These are phyloP conservation scores for Equus quagga DNA, from an alignment of 2,113 vertebrate species.

Conservation along the genomic window DNA sequence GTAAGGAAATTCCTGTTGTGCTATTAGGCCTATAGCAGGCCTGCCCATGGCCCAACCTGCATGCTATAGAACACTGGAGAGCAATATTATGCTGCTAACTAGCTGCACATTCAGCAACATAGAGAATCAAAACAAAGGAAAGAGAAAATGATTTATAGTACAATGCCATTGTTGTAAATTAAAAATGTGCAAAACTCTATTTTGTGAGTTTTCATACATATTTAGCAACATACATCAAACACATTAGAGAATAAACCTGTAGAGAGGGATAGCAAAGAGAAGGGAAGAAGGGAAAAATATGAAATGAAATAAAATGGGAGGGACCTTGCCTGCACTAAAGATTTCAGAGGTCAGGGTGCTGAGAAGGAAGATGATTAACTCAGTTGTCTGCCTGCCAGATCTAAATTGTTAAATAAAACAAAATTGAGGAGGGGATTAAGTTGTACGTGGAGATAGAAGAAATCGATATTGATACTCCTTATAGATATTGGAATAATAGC, in stretches of 20 bases:
- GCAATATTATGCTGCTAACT: not conserved
- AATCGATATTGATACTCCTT: not conserved
- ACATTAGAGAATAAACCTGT: not conserved
- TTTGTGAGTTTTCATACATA: not conserved
- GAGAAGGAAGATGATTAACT: not conserved
- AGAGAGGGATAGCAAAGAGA: not conserved
- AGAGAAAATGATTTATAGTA: not conserved
- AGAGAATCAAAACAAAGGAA: not conserved
- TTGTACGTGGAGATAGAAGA: not conserved
- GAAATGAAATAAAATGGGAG: not conserved
- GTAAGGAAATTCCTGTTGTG: not conserved
- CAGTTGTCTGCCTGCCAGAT: not conserved
- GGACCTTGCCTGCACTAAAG: not conserved
- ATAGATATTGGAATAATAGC: not conserved
- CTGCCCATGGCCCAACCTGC: not conserved
- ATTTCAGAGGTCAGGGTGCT: not conserved
- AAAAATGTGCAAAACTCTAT: not conserved
- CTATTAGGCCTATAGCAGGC: not conserved
- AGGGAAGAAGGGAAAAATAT: not conserved
- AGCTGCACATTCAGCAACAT: not conserved
- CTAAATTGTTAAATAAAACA: constrained; percentile 11
- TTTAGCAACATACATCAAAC: not conserved
- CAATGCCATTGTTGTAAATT: not conserved
- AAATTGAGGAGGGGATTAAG: not conserved
- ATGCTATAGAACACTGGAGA: not conserved